Base-by-base conservation (phyloP, 2,888 invertebrate species). In the Pycnomerus fuliginosus region DNA sequence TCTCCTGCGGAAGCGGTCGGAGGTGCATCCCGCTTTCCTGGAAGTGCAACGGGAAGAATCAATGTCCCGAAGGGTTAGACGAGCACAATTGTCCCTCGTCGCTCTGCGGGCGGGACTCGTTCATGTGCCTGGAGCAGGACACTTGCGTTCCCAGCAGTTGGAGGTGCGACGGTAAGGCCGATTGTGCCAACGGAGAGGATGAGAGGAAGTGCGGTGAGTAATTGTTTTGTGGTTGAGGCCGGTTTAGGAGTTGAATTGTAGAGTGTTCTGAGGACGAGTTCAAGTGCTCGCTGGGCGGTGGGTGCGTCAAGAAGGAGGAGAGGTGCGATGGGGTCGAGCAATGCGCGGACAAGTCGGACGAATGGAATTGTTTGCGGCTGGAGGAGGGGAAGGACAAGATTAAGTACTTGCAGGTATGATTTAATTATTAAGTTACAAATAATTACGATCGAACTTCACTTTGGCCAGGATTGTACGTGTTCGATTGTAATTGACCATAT, bases 281-380 rank as follows among this genome's bases (percentile, higher is more conserved):
- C 59, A 78, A 76, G 60, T 81, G 82, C 53, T 61, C 69, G 24
- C 71, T 75, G 1, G 81, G 82, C 10, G 80, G 80, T 3, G 80
- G 80, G n/a, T 82, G 83, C 56, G 71, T 82, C 12, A 65, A 70
- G 1, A 56, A 64, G 23, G 61, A 67, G 12, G 70, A 75, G 49
- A 64, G 77, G 2, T 83, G 83, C 58, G 80, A 83, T 60, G 82
- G 82, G 1, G 67, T 76, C 13, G 72, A 74, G 16, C 76, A 83
- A 50, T 83, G 83, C 56, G 73, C 78, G 0, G 83, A 83, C 61
- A 70, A 70, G 43, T 82, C 80, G 1, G 83, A 83, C 56, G 82
- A 83, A 67, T 81, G 80, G 78, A 69, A 74, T 34, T 83, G 83
- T 53, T 54, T 68, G 14, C 44, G 53, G 16, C 37, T 64, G 14